A percentile compares a stretch with the other conserved stretches of the same genome.
Conservation (phyloP, 2,113 vertebrate species). For the Tetraodon nigroviridis region DNA sequence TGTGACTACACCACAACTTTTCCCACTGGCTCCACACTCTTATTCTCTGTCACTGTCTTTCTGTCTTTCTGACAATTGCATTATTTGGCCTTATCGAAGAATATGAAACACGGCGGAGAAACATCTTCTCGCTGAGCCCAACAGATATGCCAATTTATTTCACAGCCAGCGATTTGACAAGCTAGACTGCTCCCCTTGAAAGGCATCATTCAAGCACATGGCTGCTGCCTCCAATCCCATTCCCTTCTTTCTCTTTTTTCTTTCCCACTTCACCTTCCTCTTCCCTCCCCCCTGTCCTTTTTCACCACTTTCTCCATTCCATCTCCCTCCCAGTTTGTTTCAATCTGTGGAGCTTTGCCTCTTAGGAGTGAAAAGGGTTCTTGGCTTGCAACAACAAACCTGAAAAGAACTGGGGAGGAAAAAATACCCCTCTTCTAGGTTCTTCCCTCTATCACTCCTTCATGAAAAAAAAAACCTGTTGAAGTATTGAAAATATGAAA, state of each 20-base stretch:
- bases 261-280: slow-evolving; percentile 24
- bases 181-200: slow-evolving; percentile 99
- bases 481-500: slow-evolving; percentile 79
- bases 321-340: slow-evolving; percentile 58
- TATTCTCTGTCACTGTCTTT: slow-evolving; percentile 58
- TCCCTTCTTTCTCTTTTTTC: slow-evolving; percentile 33
- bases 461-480: slow-evolving; percentile 68
- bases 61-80: slow-evolving; percentile 83
- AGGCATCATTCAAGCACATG: slow-evolving; percentile 91
- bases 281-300: slow-evolving; percentile 55
- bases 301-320: slow-evolving; percentile 59
- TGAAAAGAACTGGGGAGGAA: slow-evolving; percentile 57
- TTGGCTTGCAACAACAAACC: slow-evolving; percentile 71
- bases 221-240: slow-evolving; percentile 71
- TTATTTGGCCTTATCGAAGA: slow-evolving; percentile 93
- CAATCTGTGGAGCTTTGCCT: slow-evolving; percentile 81
- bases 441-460: slow-evolving; percentile 34
- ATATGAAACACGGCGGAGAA: slow-evolving; percentile 90
- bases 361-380: slow-evolving; percentile 85
- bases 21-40: slow-evolving; percentile 55
- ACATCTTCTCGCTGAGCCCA: slow-evolving; percentile 84
- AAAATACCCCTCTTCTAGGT: slow-evolving; percentile 16
- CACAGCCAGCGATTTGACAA: slow-evolving; percentile 91
- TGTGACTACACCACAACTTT: slow-evolving; percentile 20
- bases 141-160: slow-evolving; percentile 97